Conservation (phyloP, 1,140 invertebrate species). For the Cataglyphis hispanica region DNA sequence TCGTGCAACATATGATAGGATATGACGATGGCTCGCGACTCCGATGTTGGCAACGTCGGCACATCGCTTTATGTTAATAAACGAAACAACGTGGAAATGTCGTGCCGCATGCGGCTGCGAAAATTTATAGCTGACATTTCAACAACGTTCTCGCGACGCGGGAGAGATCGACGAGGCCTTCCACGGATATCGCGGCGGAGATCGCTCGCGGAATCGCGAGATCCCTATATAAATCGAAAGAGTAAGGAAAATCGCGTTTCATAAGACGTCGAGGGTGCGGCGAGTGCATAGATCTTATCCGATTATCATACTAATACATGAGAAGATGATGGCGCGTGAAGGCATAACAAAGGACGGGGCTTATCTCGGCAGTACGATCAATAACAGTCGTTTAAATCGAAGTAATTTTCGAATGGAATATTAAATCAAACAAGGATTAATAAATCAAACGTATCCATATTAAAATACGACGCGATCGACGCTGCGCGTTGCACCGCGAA, state of each 20-base stretch:
- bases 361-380: conserved; percentile 47
- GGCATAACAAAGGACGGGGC: conserved; percentile 3
- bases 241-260: conserved; percentile 48
- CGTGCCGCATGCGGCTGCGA: conserved; percentile 51
- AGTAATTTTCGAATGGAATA: conserved; percentile 52
- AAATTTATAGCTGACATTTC: conserved; percentile 77
- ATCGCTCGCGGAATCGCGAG: conserved; percentile 48
- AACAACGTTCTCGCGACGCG: conserved; percentile 1
- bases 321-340: conserved; percentile 27
- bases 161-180: conserved; percentile 48
- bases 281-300: conserved; percentile 50
- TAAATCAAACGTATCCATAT: conserved; percentile 52
- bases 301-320: conserved; percentile 42
- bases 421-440: conserved; percentile 71
- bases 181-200: not conserved
- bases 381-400: conserved; percentile 45
- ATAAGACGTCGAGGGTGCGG: conserved; percentile 45
- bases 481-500: conserved; percentile 25
- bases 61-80: conserved; percentile 71
- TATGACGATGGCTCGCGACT: conserved; percentile 40
- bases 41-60: conserved; percentile 31
- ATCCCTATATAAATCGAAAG: conserved; percentile 19
- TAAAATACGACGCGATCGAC: conserved; percentile 46
- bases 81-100: conserved; percentile 69
- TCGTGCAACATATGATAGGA: conserved; percentile 42